phyloP scores from a whole-genome alignment of 2,113 vertebrate species.

The Lophius piscatorius region DNA sequence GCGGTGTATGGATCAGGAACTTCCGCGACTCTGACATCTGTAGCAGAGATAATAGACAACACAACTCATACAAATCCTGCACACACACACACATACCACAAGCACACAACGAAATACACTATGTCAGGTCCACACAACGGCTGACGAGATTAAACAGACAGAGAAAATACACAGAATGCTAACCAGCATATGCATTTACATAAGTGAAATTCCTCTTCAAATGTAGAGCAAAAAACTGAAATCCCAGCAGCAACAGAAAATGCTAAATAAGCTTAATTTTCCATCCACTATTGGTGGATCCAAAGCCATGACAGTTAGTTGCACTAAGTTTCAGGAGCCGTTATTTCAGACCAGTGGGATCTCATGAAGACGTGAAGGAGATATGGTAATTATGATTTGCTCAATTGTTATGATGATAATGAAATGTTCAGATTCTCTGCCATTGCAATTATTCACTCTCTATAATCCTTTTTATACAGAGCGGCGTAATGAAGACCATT shows the following conservation, averaged over 20 bases:
- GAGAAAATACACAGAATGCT: background rate
- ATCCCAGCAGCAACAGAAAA: background rate
- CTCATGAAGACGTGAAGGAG: background rate
- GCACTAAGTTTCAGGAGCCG: too few species aligned
- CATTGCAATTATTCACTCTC: too few species aligned
- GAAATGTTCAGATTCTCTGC: too few species aligned
- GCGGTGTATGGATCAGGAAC: conserved; percentile 26
- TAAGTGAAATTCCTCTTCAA: background rate
- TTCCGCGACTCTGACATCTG: conserved; percentile 29
- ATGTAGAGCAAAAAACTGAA: too few species aligned
- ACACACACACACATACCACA: background rate
- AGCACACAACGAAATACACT: background rate
- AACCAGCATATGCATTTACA: background rate
- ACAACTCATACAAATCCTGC: conserved; percentile 6
- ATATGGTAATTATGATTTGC: too few species aligned
- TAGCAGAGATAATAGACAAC: conserved; percentile 45
- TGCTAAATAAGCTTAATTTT: too few species aligned
- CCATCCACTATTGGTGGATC: too few species aligned
- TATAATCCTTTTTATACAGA: too few species aligned
- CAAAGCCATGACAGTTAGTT: too few species aligned
- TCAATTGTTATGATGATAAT: too few species aligned
- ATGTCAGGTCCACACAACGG: background rate
- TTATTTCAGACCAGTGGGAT: too few species aligned
- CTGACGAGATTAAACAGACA: background rate
- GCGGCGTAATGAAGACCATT: too few species aligned